phyloP scores from a whole-genome alignment of 2,113 vertebrate genomes.

The Mormyrus iriodes region DNA sequence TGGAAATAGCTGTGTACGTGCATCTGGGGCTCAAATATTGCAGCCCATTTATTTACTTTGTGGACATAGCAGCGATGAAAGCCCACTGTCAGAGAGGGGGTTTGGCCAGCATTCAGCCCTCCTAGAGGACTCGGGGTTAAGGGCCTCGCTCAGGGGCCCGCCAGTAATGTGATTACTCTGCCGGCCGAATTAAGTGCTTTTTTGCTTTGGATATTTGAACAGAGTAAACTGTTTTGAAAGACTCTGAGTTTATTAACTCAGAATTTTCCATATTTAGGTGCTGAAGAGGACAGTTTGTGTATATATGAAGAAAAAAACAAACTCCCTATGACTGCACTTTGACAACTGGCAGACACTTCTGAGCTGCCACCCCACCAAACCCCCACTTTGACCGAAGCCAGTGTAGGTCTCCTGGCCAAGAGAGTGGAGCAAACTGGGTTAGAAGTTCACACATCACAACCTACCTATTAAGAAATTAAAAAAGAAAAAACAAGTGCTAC shows the following conservation, averaged over 20 bases:
- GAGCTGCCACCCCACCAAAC: not conserved
- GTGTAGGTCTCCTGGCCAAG: not conserved
- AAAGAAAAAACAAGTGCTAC: not conserved
- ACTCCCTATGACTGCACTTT: not conserved
- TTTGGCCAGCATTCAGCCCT: not conserved
- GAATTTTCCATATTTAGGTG: not conserved
- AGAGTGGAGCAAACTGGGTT: not conserved
- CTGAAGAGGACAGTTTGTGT: not conserved
- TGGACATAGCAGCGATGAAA: not conserved
- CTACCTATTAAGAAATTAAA: not conserved
- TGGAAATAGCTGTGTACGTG: not conserved
- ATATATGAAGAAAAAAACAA: not conserved
- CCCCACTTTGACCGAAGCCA: conserved; percentile 2
- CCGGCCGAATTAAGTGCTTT: not conserved
- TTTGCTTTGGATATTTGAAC: not conserved
- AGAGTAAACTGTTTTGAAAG: not conserved
- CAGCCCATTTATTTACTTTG: not conserved
- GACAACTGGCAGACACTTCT: not conserved
- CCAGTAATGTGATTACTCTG: not conserved
- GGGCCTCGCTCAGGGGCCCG: not conserved
- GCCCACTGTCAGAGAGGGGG: not conserved
- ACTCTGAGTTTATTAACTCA: not conserved
- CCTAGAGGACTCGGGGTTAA: not conserved
- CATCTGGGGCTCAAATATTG: not conserved
- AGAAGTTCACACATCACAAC: not conserved